Evolutionary conservation across 2,797 vertebrate species (phyloP), one percentile per base, ranked within the genome.

Genomic region (Clarias fuscus): DNA sequence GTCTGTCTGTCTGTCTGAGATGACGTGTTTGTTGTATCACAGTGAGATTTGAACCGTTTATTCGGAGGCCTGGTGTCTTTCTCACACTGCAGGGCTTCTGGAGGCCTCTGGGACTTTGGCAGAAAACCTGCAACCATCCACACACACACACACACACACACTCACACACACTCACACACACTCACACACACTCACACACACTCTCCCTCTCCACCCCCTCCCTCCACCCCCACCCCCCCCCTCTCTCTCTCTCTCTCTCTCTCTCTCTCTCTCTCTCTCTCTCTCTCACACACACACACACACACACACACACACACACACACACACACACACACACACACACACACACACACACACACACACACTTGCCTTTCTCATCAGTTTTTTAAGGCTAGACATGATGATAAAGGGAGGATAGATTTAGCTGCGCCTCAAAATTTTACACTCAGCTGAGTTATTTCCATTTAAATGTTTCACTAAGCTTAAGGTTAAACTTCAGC

Each of bases 41-140:
- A 67, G 79, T 82, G 43, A 82, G 80, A 82, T 82, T 56, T 82
- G 62, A 82, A 64, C 40, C 62, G 30, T 70, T 86, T 61, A 84
- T 87, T 89, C 56, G 6, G 87, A 79, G 86, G 27, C 77, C 85
- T 86, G 84, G 86, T 85, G 90, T 91, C 90, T 91, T 95, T 95
- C 94, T 95, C 95, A 95, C 94, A 93, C 93, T 77, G 73, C 89
- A 90, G 92, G 93, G 92, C 92, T 88, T 84, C 89, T 90, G 87
- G 91, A 91, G 84, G 91, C 86, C 89, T 89, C 85, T 93, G 88
- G 90, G 91, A 71, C 89, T 86, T 93, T 95, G 93, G 94, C 94
- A 94, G 91, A 88, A 76, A 65, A 64, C 18, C 27, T 64, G 6
- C 83, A 27, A 62, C 71, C 40, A 59, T 64, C 15, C 56, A 75